phyloP scores from a whole-genome alignment of 1,140 invertebrate species.

The Apis cerana region DNA sequence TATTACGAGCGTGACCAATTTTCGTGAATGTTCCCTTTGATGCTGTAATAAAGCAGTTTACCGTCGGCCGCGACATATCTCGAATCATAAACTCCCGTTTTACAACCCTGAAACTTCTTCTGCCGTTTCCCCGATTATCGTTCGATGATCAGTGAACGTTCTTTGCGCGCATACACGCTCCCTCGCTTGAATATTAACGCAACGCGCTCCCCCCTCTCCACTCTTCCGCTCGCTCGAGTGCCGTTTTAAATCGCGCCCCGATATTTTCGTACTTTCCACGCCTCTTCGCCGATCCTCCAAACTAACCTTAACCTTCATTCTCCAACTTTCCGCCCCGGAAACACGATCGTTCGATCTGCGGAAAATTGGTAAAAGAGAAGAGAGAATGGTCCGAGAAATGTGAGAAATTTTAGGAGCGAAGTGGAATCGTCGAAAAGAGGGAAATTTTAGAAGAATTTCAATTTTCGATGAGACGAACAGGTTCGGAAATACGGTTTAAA shows the following conservation, averaged over 20 bases:
- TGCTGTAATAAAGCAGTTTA: constrained; percentile 41
- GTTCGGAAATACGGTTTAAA: too few species aligned
- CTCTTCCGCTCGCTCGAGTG: constrained; percentile 12
- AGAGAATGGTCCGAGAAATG: too few species aligned
- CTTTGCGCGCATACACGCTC: not conserved
- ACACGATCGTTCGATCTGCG: too few species aligned
- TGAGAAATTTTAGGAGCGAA: too few species aligned
- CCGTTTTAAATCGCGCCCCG: constrained; percentile 10
- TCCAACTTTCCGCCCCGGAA: too few species aligned
- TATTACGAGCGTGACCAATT: constrained; percentile 19
- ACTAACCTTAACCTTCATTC: not conserved
- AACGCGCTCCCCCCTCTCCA: not conserved
- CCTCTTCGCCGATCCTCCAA: not conserved
- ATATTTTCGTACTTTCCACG: constrained; percentile 6
- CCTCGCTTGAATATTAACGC: constrained; percentile 29
- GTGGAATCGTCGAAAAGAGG: too few species aligned
- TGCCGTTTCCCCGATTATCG: constrained; percentile 33
- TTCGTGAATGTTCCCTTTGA: constrained; percentile 40
- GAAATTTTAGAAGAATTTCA: too few species aligned
- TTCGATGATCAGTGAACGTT: constrained; percentile 28
- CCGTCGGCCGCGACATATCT: not conserved
- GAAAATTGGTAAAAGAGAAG: too few species aligned
- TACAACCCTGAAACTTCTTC: constrained; percentile 19
- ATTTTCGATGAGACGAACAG: too few species aligned
- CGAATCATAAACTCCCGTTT: constrained; percentile 23